Conservation (phyloP, 2,888 invertebrate genomes). For the Oscheius myriophilus region DNA sequence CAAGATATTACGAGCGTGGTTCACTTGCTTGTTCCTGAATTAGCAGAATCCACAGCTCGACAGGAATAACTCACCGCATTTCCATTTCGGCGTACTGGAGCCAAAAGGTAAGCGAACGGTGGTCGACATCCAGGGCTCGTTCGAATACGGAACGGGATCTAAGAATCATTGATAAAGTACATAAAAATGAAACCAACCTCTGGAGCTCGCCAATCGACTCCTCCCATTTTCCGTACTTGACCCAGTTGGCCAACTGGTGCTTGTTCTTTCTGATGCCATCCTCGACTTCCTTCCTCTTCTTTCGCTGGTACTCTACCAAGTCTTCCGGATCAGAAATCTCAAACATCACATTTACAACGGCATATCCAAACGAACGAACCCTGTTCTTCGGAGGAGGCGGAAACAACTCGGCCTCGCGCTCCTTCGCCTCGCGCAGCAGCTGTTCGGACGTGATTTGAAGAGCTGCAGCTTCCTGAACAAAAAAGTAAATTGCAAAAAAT, state of each 20-base stretch:
- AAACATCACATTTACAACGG: no score
- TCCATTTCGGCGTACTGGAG: slow-evolving; percentile 91
- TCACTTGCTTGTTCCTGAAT: slow-evolving; percentile 77
- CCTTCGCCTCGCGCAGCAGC: slow-evolving; percentile 95
- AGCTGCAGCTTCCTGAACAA: slow-evolving; percentile 84
- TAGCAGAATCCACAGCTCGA: not conserved
- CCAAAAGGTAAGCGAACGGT: slow-evolving; percentile 95
- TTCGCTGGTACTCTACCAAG: slow-evolving; percentile 90
- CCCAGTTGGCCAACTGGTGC: slow-evolving; percentile 91
- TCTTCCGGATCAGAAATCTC: slow-evolving; percentile 60
- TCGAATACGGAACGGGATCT: slow-evolving; percentile 89
- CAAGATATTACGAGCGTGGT: slow-evolving; percentile 98
- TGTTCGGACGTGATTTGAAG: slow-evolving; percentile 99
- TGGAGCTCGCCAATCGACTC: slow-evolving; percentile 77
- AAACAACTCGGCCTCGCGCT: slow-evolving; percentile 86
- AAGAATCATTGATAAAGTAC: slow-evolving; percentile 2
- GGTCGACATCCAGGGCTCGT: slow-evolving; percentile 94
- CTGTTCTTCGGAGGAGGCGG: slow-evolving; percentile 87
- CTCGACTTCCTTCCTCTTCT: slow-evolving; percentile 93
- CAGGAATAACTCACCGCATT: slow-evolving; percentile 80
- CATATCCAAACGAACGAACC: slow-evolving; percentile 29
- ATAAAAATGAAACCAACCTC: slow-evolving; percentile 19
- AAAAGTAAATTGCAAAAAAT: not conserved
- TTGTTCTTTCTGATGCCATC: slow-evolving; percentile 93
- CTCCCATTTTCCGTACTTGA: slow-evolving; percentile 99